A percentile compares a stretch with the other conserved stretches of the same genome.
These are phyloP conservation scores for Rhinolophus sinicus DNA, from an alignment of 2,113 vertebrate species.

Conservation along the genomic window DNA sequence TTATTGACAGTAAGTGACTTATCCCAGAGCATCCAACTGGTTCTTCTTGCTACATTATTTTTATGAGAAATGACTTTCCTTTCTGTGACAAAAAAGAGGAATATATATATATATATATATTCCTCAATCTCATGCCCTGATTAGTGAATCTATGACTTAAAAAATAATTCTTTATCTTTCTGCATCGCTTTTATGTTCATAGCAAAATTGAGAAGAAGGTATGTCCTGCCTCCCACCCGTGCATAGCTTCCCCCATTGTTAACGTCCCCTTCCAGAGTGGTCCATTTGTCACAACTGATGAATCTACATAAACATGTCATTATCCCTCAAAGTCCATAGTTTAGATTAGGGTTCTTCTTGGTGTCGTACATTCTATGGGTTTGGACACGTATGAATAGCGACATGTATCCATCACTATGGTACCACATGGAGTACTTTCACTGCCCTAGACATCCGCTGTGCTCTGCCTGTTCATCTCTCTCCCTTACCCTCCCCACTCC, in stretches of 20 bases:
- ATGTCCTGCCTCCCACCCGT: not conserved
- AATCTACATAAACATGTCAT: not conserved
- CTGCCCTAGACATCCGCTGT: not conserved
- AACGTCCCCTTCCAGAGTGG: too few species aligned
- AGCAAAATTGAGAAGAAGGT: not conserved
- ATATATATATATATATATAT: too few species aligned
- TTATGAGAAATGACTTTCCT: not conserved
- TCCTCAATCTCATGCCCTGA: not conserved
- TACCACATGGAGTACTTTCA: not conserved
- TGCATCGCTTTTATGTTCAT: not conserved
- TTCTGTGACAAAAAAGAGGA: not conserved
- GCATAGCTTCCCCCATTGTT: not conserved
- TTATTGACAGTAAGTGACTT: not conserved
- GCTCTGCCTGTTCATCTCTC: too few species aligned
- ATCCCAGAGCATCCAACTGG: not conserved
- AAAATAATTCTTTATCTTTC: not conserved
- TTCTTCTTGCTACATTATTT: not conserved
- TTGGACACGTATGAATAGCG: not conserved
- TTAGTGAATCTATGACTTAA: not conserved
- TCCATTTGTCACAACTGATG: not conserved
- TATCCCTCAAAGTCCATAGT: not conserved
- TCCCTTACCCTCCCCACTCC: too few species aligned
- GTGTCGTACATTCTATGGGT: not conserved
- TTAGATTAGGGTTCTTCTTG: not conserved
- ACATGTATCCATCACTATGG: not conserved